Conservation (phyloP, 2,888 invertebrate genomes). For the Bibio marci region DNA sequence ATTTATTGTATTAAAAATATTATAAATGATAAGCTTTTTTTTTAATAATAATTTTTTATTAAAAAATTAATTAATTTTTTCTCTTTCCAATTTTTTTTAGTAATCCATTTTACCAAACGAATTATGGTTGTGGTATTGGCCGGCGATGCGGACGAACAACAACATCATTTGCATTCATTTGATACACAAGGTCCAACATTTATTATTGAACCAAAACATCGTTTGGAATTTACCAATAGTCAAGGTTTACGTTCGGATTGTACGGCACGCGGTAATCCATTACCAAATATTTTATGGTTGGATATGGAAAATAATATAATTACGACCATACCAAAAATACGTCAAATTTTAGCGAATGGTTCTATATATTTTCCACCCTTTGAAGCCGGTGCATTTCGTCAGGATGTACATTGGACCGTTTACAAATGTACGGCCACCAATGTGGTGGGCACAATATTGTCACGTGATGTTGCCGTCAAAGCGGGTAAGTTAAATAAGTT, state of each 20-base stretch:
- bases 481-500: constrained; percentile 32
- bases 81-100: too few relatives aligned
- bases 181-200: constrained; percentile 39
- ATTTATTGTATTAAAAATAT: too few relatives aligned
- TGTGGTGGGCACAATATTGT: constrained; percentile 34
- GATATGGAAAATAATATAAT: constrained; percentile 34
- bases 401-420: constrained; percentile 38
- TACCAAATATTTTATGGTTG: constrained; percentile 36
- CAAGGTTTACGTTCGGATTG: constrained; percentile 36
- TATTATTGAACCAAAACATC: constrained; percentile 33
- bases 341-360: constrained; percentile 35
- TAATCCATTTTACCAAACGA: too few relatives aligned
- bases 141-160: too few relatives aligned
- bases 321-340: constrained; percentile 32
- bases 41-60: too few relatives aligned
- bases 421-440: constrained; percentile 35
- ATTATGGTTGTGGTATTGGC: too few relatives aligned
- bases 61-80: too few relatives aligned
- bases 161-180: constrained; percentile 26
- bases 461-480: constrained; percentile 34
- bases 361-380: constrained; percentile 37
- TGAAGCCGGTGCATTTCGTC: constrained; percentile 36
- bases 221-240: constrained; percentile 37
- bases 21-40: too few relatives aligned
- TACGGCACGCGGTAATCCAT: constrained; percentile 34